Base-by-base conservation (phyloP, 2,113 vertebrate genomes). In the Cnemophilus loriae region DNA sequence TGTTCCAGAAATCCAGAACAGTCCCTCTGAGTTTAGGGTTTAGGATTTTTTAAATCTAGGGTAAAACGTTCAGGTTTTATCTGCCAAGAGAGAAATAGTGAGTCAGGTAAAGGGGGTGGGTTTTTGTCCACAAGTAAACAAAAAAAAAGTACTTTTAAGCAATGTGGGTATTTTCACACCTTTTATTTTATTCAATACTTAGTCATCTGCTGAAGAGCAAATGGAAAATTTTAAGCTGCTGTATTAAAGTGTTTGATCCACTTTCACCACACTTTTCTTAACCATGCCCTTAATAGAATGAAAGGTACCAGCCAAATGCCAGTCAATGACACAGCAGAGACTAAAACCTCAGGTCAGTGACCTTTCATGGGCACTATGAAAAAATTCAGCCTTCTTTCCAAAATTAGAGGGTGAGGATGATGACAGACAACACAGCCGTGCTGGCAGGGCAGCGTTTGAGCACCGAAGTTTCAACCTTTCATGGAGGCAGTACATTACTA, bases 261-360 rank as follows among this genome's bases (percentile, higher is more conserved):
- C 32, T 56, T 70, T 71, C 37, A 63, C 56, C 39, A 30, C 35
- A 11, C 55, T 83, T 83, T 50, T 41, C 53, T 53, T 84, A 83
- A 85, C 70, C 67, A 13, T 73, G 32, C 32, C 63, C 50, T 69
- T 65, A 83, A 57, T 50, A 83, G 64, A 70, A 68, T 16, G 7
- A 90, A 63, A 6, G 5, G 35, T 80, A 78, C 79, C 68, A 86
- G 64, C 8, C 73, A 94, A 88, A 75, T 64, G 23, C 60, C 90
- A 94, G 47, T 17, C 11, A 13, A 57, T 78, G 83, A 93, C 90
- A 81, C 52, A 92, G 57, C 65, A 96, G 79, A 92, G 71, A 63
- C 79, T 47, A 63, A 84, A 95, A 93, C 80, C 50, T 95, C 90
- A 70, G 88, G 94, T 92, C 91, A 95, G 33, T 63, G 83, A 95